Percentiles rank a stretch among this genome's conserved stretches.
These are phyloP conservation scores for Nymphalis urticae DNA, from an alignment of 2,888 invertebrate genomes.

Conservation along the genomic window DNA sequence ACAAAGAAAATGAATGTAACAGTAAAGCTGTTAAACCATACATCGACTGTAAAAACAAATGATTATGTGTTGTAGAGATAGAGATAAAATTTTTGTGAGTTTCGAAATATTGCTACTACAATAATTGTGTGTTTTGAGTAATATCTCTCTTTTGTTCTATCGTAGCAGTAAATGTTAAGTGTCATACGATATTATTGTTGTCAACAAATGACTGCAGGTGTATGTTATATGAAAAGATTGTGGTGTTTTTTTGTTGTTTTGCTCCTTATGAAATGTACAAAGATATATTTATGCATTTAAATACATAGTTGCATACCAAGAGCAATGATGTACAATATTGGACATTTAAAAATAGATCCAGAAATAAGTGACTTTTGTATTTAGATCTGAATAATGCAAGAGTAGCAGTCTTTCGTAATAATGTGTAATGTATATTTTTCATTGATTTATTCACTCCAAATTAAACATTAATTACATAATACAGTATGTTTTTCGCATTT, in stretches of 20 bases:
- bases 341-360: neutral
- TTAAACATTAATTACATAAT: neutral
- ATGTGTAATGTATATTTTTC: neutral
- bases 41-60: neutral
- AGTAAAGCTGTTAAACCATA: neutral
- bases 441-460: neutral
- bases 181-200: neutral
- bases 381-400: neutral
- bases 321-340: constrained; percentile 1
- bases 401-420: neutral
- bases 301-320: neutral
- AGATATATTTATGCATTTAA: constrained; percentile 13
- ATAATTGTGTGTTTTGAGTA: constrained; percentile 2
- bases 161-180: neutral
- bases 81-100: constrained; percentile 2
- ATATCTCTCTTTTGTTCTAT: neutral
- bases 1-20: neutral
- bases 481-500: neutral
- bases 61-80: constrained; percentile 5
- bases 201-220: neutral
- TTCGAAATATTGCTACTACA: constrained; percentile 3
- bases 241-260: constrained; percentile 11
- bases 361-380: neutral
- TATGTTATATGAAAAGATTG: constrained; percentile 1
- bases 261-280: constrained; percentile 4